These are phyloP conservation scores for Hermatobates lingyangjiaoensis DNA, from an alignment of 1,140 invertebrate species.

Conservation along the genomic window DNA sequence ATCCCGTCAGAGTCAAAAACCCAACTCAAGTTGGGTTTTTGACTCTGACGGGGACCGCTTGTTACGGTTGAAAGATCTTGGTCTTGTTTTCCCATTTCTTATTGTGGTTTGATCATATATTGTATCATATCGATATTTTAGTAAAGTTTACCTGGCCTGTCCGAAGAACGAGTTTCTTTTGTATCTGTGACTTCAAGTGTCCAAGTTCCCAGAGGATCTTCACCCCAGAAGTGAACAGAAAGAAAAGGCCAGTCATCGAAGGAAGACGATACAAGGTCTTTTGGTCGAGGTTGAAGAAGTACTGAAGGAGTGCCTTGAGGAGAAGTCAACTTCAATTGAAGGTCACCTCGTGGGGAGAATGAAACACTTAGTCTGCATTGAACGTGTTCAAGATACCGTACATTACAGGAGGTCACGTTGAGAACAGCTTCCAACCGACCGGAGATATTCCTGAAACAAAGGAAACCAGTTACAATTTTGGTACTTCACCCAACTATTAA, in stretches of 20 bases:
- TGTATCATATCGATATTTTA: too few relatives aligned
- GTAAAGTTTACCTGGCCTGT: too few relatives aligned
- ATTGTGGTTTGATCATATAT: too few relatives aligned
- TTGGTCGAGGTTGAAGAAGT: slow-evolving; percentile 65
- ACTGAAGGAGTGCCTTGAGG: slow-evolving; percentile 77
- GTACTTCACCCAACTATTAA: too few relatives aligned
- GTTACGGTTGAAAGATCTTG: too few relatives aligned
- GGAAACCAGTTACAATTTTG: too few relatives aligned
- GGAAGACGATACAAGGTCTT: slow-evolving; percentile 75
- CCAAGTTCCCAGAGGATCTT: slow-evolving; percentile 81
- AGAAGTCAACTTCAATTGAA: slow-evolving; percentile 63
- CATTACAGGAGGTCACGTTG: slow-evolving; percentile 73
- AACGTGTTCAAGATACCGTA: slow-evolving; percentile 79
- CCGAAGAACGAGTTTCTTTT: too few relatives aligned
- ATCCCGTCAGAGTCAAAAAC: too few relatives aligned
- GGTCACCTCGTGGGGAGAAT: slow-evolving; percentile 74
- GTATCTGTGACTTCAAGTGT: slow-evolving; percentile 77
- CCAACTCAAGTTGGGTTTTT: too few relatives aligned
- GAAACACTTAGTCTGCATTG: slow-evolving; percentile 71
- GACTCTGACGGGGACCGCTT: too few relatives aligned
- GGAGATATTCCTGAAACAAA: background rate
- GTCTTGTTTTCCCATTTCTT: too few relatives aligned
- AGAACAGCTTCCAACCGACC: slow-evolving; percentile 25
- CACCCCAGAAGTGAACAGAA: slow-evolving; percentile 93
- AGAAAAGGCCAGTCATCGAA: slow-evolving; percentile 97